Percentiles rank a stretch among this genome's conserved stretches.
Conservation (phyloP, 2,797 vertebrate genomes). For the Cuculus canorus region DNA sequence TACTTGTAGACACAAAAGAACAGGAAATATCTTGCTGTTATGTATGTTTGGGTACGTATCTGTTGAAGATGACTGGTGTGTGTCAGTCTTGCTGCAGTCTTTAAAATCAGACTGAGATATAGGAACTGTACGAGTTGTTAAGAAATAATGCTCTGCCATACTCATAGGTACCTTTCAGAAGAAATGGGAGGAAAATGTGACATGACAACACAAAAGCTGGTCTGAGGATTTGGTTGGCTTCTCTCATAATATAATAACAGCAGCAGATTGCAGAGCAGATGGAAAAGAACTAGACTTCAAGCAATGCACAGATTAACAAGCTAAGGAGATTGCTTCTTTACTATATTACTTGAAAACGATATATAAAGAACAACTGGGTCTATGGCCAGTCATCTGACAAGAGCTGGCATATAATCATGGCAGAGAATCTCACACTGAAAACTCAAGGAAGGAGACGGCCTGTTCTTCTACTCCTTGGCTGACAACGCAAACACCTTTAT, state of each 20-base stretch:
- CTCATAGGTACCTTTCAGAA: background rate
- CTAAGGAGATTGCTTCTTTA: background rate
- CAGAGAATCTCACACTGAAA: background rate
- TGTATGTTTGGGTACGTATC: background rate
- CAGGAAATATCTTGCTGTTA: background rate
- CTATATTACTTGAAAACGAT: slow-evolving; percentile 6
- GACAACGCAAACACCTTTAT: background rate
- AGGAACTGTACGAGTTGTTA: background rate
- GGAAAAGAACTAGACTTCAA: slow-evolving; percentile 56
- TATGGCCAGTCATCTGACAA: slow-evolving; percentile 40
- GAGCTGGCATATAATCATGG: background rate
- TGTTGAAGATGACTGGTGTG: background rate
- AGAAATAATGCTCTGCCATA: background rate
- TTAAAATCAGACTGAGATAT: background rate
- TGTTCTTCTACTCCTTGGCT: background rate
- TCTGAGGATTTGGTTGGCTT: slow-evolving; percentile 26
- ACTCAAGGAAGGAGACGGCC: background rate
- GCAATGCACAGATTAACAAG: slow-evolving; percentile 45
- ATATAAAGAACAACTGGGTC: background rate
- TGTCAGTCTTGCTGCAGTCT: background rate
- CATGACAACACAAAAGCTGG: background rate
- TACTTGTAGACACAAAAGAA: background rate
- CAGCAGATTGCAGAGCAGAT: slow-evolving; percentile 67
- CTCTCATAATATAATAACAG: background rate
- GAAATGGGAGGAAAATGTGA: background rate